These are phyloP conservation scores for Periphyllus acericola DNA, from an alignment of 2,888 invertebrate species.

Conservation along the genomic window DNA sequence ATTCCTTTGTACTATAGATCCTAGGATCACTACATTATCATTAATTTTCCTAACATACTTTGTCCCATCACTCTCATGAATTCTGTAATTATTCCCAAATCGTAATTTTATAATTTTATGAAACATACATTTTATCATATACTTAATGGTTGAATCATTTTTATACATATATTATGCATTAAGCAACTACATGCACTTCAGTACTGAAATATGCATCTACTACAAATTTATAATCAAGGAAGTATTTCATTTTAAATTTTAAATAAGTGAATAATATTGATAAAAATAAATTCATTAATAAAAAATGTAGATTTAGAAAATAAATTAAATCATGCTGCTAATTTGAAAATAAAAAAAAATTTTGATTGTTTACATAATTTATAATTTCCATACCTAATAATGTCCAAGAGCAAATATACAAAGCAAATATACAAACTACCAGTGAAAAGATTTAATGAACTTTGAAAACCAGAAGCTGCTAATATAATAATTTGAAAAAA, in stretches of 20 bases:
- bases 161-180: too few species aligned
- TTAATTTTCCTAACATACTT: too few species aligned
- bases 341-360: neutral
- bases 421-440: neutral
- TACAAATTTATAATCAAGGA: too few species aligned
- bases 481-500: neutral
- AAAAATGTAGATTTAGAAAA: neutral
- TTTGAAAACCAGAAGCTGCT: neutral
- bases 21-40: too few species aligned
- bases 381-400: conserved; percentile 12
- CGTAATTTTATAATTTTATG: neutral
- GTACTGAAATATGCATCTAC: neutral
- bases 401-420: neutral
- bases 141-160: neutral
- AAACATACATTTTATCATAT: neutral
- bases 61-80: too few species aligned
- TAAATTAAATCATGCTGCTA: neutral
- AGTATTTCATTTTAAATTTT: neutral
- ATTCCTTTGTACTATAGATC: too few species aligned
- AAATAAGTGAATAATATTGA: neutral
- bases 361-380: neutral
- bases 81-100: too few species aligned
- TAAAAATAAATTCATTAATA: neutral
- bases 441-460: neutral
- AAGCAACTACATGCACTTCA: neutral